Evolutionary conservation across 2,113 vertebrate genomes (phyloP), one percentile per base, ranked within the genome.

Genomic region (Pseudorhombus dupliciocellatus): DNA sequence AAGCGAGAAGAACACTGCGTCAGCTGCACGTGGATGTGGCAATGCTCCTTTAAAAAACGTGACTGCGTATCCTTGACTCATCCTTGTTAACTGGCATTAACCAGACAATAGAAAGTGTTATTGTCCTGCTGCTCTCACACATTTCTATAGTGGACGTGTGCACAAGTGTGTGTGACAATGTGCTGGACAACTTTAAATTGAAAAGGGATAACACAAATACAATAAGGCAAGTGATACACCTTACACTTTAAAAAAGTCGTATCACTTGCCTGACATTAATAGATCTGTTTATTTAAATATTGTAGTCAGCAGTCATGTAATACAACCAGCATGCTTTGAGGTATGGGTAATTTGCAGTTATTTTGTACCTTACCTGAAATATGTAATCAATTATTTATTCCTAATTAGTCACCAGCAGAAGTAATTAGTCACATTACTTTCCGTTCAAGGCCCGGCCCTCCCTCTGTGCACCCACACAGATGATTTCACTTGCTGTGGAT

Each of bases 1-100:
- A 70, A 76, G 62, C 25, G 46, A 57, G 40, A 72, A 66, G 18
- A 58, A 60, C 30, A 68, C 15, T 46, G 62, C 61, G 66, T 42
- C 57, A 31, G 1, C 55, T 30, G 3, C 24, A 24, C 10, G 3
- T 10, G n/a, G 18, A 26, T 25, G 52, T 26, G 24, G 62, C 69
- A 26, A 4, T 2, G 53, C 11, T 31, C 21, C 21, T 67, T 37
- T 66, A 7, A 69, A 69, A 24, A 12, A 15, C 14, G 44, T 30
- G 34, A 46, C 12, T 60, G 8, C 30, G 52, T 42, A 44, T 62
- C 31, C 50, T 55, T 20, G 37, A 37, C 26, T 50, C 30, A 44
- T 20, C 16, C 28, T 20, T 55, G 55, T 37, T 37, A 37, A 37
- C 34, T 28, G 26, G 5, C 11, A 10, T 37, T 28, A 61, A 55